These are phyloP conservation scores for Thaumetopoea pityocampa DNA, from an alignment of 1,140 invertebrate genomes.

Conservation along the genomic window DNA sequence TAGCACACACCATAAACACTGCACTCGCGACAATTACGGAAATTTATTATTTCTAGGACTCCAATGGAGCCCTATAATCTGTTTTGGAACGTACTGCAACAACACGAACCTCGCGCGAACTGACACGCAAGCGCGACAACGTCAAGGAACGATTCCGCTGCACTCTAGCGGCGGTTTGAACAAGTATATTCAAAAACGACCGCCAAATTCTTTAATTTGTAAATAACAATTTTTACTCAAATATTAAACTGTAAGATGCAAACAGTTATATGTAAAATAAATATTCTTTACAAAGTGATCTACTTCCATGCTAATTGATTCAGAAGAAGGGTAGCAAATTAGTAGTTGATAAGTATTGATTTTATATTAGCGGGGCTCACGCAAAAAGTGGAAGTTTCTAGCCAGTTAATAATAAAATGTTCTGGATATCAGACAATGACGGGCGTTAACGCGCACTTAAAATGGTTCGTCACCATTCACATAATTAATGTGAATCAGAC, in stretches of 20 bases:
- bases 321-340: slow-evolving; percentile 8
- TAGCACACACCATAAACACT: slow-evolving; percentile 51
- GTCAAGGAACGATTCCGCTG: slow-evolving; percentile 30
- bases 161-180: slow-evolving; percentile 31
- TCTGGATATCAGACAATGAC: slow-evolving; percentile 25
- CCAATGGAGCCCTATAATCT: slow-evolving; percentile 39
- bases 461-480: slow-evolving; percentile 61
- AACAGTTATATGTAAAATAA: neutral
- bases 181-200: slow-evolving; percentile 47
- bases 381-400: slow-evolving; percentile 5
- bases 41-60: slow-evolving; percentile 30
- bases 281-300: neutral
- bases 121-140: slow-evolving; percentile 51
- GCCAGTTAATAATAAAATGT: slow-evolving; percentile 14
- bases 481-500: slow-evolving; percentile 66
- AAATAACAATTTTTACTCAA: slow-evolving; percentile 12
- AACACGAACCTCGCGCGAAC: slow-evolving; percentile 54
- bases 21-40: slow-evolving; percentile 21
- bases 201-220: slow-evolving; percentile 36
- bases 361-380: slow-evolving; percentile 47
- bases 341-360: slow-evolving; percentile 46
- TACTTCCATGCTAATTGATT: neutral
- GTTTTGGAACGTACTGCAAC: slow-evolving; percentile 53
- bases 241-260: neutral
- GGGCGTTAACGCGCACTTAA: slow-evolving; percentile 57